Percentiles rank a stretch among this genome's conserved stretches.
phyloP scores from a whole-genome alignment of 2,113 vertebrate genomes.

The Dissostichus mawsoni region DNA sequence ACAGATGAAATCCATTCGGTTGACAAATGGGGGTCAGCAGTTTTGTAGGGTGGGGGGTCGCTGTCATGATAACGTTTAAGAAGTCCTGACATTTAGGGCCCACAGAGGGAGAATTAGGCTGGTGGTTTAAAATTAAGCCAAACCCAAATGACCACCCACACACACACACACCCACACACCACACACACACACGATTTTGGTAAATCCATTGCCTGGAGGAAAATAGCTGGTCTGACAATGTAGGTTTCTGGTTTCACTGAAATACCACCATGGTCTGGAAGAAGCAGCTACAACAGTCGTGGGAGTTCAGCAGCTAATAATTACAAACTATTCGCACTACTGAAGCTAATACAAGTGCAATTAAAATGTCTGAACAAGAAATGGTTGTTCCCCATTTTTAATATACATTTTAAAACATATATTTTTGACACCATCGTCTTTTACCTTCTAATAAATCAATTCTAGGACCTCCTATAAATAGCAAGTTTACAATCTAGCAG shows the following conservation, averaged over 20 bases:
- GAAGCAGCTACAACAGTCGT: background rate
- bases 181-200: slow-evolving; percentile 47
- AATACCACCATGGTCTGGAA: slow-evolving; percentile 18
- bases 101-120: slow-evolving; percentile 36
- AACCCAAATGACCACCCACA: slow-evolving; percentile 41
- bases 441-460: background rate
- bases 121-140: slow-evolving; percentile 63
- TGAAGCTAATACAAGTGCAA: background rate
- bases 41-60: background rate
- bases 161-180: no score
- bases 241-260: slow-evolving; percentile 42
- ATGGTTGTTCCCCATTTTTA: background rate
- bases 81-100: slow-evolving; percentile 46
- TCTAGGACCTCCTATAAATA: no score
- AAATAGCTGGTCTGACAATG: slow-evolving; percentile 46
- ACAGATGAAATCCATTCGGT: background rate
- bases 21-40: background rate
- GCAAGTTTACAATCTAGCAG: no score
- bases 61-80: slow-evolving; percentile 19
- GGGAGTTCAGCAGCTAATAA: slow-evolving; percentile 17
- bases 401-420: background rate
- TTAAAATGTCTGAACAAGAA: background rate
- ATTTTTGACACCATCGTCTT: background rate
- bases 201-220: slow-evolving; percentile 33
- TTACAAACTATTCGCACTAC: background rate